Percentiles rank a stretch among this genome's conserved stretches.
These are phyloP conservation scores for Archilochus colubris DNA, from an alignment of 2,113 vertebrate species.

Conservation along the genomic window DNA sequence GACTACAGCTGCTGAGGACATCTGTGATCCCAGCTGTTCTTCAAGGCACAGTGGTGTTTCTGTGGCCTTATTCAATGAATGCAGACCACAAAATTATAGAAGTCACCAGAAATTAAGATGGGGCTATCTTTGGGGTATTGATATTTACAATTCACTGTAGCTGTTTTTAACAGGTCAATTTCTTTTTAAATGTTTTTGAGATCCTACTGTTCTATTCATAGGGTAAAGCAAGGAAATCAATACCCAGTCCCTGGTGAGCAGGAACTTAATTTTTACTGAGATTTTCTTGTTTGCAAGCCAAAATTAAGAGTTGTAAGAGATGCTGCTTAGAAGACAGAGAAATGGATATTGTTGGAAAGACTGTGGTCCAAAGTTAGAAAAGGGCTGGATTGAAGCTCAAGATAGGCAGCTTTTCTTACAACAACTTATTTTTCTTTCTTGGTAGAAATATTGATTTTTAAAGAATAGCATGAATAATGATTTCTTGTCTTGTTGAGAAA, in stretches of 20 bases:
- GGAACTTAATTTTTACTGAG: slow-evolving; percentile 6
- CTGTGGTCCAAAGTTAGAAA: neutral
- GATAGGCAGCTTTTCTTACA: neutral
- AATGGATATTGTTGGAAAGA: neutral
- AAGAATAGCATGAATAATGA: neutral
- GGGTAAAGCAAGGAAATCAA: neutral
- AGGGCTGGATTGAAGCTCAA: neutral
- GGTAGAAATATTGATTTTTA: neutral
- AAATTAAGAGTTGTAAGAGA: neutral
- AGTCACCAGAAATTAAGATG: neutral
- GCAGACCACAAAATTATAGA: neutral
- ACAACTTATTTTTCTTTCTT: neutral
- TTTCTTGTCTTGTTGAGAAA: neutral
- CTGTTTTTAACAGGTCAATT: neutral
- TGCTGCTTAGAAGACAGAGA: neutral
- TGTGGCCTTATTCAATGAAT: neutral
- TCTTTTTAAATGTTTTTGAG: neutral
- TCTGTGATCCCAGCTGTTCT: neutral
- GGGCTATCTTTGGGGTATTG: neutral
- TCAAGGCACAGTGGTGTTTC: neutral
- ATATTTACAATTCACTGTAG: neutral
- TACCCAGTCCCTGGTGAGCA: neutral
- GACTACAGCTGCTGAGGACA: neutral
- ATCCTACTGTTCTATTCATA: neutral
- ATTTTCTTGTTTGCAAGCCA: neutral